Conservation (phyloP, 1,140 invertebrate genomes). For the Drosophila tropicalis region DNA sequence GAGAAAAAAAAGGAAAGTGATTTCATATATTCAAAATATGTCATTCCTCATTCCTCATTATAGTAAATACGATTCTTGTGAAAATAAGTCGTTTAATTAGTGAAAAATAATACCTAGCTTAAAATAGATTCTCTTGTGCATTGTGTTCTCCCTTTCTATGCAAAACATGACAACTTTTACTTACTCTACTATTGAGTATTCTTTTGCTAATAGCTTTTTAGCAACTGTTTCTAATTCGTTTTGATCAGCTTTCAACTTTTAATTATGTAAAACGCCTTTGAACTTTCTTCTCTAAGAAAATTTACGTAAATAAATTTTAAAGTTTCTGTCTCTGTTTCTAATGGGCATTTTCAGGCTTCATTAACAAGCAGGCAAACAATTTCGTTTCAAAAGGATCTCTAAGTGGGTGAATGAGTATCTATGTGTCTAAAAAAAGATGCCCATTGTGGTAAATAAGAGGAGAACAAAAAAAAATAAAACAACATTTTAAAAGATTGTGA, state of each 20-base stretch:
- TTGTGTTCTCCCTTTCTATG: no score
- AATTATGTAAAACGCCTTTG: conserved; percentile 16
- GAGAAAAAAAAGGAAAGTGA: not conserved
- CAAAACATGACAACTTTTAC: no score
- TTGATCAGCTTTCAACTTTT: conserved; percentile 10
- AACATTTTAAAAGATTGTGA: conserved; percentile 24
- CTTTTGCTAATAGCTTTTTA: not conserved
- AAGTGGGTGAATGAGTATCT: conserved; percentile 1
- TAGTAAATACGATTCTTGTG: no score
- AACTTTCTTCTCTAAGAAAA: not conserved
- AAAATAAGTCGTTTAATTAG: no score
- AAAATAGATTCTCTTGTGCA: no score
- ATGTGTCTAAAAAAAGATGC: not conserved
- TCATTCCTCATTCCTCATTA: no score
- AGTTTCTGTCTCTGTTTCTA: conserved; percentile 5
- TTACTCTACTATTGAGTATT: not conserved
- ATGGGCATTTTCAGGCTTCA: conserved; percentile 12
- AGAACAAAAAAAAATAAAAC: not conserved
- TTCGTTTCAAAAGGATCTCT: not conserved
- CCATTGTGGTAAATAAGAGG: conserved; percentile 7
- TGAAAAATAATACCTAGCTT: no score
- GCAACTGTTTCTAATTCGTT: conserved; percentile 6
- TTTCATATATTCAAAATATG: not conserved
- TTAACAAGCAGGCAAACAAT: conserved; percentile 1
- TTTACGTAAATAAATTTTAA: conserved; percentile 3